Evolutionary conservation across 2,888 invertebrate species (phyloP).

Genomic region (Acholoe squamosa): DNA sequence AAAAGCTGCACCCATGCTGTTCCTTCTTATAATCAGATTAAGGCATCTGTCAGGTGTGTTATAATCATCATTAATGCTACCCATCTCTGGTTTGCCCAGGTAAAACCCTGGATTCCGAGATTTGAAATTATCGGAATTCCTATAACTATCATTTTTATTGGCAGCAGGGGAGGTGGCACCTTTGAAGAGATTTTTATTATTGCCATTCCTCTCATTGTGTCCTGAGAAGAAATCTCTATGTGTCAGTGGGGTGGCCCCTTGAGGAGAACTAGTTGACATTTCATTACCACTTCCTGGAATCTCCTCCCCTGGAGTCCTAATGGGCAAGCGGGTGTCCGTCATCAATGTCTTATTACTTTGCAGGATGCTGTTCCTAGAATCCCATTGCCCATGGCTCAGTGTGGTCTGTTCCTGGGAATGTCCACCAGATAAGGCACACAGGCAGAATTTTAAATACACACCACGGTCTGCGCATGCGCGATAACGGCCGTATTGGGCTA

Average conservation of each 20-base stretch:
- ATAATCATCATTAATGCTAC: neutral
- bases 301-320: neutral
- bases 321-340: neutral
- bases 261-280: neutral
- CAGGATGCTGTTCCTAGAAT: neutral
- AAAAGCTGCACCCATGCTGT: neutral
- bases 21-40: neutral
- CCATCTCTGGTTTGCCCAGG: neutral
- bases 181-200: neutral
- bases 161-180: neutral
- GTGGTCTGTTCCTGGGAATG: neutral
- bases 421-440: neutral
- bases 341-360: neutral
- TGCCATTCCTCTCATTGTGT: neutral
- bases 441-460: neutral
- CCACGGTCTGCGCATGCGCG: constrained; percentile 22
- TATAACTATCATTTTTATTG: neutral
- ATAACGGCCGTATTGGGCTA: neutral
- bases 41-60: neutral
- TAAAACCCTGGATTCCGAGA: neutral
- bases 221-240: too few relatives aligned
- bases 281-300: neutral
- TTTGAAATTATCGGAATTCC: neutral
- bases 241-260: too few relatives aligned
- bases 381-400: neutral